Conservation (phyloP, 2,888 invertebrate genomes). For the Machimus atricapillus region DNA sequence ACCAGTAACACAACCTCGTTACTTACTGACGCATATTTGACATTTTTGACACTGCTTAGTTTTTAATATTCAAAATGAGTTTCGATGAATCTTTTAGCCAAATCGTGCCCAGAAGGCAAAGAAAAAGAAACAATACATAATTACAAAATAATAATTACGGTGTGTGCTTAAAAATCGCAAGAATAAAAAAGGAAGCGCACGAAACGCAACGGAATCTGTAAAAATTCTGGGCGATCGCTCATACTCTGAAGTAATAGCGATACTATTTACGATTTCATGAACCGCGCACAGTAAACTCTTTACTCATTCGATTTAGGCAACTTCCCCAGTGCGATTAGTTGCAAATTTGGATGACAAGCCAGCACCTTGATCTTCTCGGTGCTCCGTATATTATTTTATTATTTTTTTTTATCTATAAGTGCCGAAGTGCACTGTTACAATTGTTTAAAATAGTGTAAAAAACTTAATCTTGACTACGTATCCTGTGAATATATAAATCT, state of each 20-base stretch:
- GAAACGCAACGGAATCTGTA: not conserved
- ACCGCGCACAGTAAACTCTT: not conserved
- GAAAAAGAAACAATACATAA: not conserved
- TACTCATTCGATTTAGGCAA: not conserved
- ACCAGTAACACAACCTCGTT: not conserved
- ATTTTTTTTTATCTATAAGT: not conserved
- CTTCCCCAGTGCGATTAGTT: not conserved
- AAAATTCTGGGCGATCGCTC: not conserved
- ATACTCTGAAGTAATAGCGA: not conserved
- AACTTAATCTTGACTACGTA: not conserved
- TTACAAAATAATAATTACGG: not conserved
- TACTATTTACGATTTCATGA: not conserved
- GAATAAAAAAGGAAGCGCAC: constrained; percentile 1
- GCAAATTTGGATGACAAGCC: not conserved
- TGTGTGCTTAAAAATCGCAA: constrained; percentile 1
- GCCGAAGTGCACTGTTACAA: not conserved
- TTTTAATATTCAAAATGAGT: constrained; percentile 3
- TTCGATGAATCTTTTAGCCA: not conserved
- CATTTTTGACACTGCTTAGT: not conserved
- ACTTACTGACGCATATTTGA: not conserved
- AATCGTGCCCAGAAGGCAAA: not conserved
- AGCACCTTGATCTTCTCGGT: not conserved
- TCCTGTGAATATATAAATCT: not conserved
- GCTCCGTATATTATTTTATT: not conserved
- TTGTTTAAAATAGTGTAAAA: not conserved